A percentile compares a stretch with the other conserved stretches of the same genome.
These are phyloP conservation scores for Martes flavigula DNA, from an alignment of 2,797 vertebrate species.

Conservation along the genomic window DNA sequence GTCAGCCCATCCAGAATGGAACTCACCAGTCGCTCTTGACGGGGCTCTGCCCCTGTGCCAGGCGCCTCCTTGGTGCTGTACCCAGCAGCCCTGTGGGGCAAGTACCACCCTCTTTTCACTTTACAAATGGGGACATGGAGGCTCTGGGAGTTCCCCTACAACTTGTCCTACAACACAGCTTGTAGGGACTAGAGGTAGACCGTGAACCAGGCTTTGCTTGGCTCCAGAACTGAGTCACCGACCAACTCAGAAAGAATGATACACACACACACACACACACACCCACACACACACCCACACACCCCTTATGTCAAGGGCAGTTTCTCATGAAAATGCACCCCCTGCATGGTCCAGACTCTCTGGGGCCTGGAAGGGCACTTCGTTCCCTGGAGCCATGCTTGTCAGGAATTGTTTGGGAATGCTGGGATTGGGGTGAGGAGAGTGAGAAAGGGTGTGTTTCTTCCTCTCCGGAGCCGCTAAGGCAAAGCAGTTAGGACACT, in stretches of 20 bases:
- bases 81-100: background rate
- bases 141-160: background rate
- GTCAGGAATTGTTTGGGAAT: background rate
- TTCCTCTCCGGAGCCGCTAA: background rate
- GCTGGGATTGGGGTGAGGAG: background rate
- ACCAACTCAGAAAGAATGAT: background rate
- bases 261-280: background rate
- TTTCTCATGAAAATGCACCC: fast-evolving
- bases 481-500: background rate
- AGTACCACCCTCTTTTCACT: background rate
- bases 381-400: background rate
- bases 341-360: fast-evolving
- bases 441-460: background rate
- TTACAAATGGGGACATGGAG: background rate
- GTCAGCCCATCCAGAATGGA: background rate
- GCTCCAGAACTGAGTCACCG: background rate
- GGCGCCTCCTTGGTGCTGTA: background rate
- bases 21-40: background rate
- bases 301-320: background rate
- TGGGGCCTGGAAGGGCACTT: too few relatives aligned
- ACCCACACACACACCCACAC: background rate
- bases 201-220: background rate
- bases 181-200: background rate
- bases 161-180: background rate
- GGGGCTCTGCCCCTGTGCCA: background rate